Conservation (phyloP, 1,140 invertebrate species). For the Drosophila guanche region DNA sequence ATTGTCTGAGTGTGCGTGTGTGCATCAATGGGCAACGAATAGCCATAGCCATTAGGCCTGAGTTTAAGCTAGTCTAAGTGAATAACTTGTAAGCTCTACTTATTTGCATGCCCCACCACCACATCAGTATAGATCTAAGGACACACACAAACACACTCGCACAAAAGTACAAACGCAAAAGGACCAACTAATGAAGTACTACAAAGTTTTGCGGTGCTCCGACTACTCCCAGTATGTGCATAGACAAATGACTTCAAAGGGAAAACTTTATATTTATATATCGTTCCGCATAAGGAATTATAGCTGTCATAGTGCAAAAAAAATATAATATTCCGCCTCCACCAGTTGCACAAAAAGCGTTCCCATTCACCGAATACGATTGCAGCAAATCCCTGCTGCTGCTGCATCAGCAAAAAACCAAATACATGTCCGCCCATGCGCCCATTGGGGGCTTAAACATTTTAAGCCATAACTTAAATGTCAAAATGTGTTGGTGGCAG, state of each 20-base stretch:
- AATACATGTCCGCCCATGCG: conserved; percentile 35
- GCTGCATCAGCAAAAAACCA: conserved; percentile 1
- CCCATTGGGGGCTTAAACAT: conserved; percentile 54
- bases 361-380: conserved; percentile 16
- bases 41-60: conserved; percentile 51
- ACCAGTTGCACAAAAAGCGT: conserved; percentile 10
- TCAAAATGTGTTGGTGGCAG: conserved; percentile 48
- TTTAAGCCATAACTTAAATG: conserved; percentile 79
- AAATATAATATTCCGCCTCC: conserved; percentile 9
- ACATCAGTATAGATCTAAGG: conserved; percentile 5
- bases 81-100: conserved; percentile 45
- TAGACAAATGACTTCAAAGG: conserved; percentile 29
- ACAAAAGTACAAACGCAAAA: neutral
- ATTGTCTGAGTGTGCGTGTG: conserved; percentile 38
- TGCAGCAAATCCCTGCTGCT: conserved; percentile 9
- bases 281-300: conserved; percentile 26
- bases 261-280: conserved; percentile 31
- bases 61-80: conserved; percentile 66
- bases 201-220: conserved; percentile 1
- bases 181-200: conserved; percentile 28
- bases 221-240: neutral
- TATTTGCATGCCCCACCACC: conserved; percentile 51
- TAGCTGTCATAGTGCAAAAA: conserved; percentile 23
- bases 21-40: conserved; percentile 46
- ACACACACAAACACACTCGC: conserved; percentile 5